Percentiles rank a stretch among this genome's conserved stretches.
phyloP scores from a whole-genome alignment of 2,797 vertebrate species.

The Morus bassanus region DNA sequence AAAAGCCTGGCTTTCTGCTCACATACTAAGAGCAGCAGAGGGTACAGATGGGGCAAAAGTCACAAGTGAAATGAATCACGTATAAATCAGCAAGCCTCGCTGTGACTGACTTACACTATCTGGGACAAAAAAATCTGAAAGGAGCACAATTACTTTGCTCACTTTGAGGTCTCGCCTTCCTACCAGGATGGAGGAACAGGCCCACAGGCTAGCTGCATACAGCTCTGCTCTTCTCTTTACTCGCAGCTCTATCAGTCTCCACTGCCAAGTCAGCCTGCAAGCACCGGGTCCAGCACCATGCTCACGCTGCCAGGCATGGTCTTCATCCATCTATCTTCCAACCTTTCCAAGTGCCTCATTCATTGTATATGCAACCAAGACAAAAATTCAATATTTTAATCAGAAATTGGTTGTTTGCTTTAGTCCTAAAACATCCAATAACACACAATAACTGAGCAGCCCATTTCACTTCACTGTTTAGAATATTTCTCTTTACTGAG shows the following conservation, averaged over 20 bases:
- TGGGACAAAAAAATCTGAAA: not conserved
- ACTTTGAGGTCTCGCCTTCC: not conserved
- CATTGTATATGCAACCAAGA: not conserved
- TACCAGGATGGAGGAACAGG: not conserved
- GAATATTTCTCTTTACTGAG: not conserved
- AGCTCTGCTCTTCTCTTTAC: not conserved
- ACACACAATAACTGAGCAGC: not conserved
- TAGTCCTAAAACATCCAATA: not conserved
- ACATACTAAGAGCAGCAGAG: not conserved
- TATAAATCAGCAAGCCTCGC: accelerated
- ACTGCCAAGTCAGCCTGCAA: not conserved
- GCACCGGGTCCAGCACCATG: accelerated
- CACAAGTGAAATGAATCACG: not conserved
- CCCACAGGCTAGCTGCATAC: accelerated
- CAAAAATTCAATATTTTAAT: not conserved
- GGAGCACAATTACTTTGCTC: accelerated
- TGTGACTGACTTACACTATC: accelerated
- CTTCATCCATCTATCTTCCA: not conserved
- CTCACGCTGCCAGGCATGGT: not conserved
- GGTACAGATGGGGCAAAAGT: accelerated
- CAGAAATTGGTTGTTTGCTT: not conserved
- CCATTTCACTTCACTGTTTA: not conserved
- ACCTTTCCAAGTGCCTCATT: accelerated
- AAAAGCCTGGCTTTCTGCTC: not conserved
- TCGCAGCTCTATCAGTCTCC: not conserved